A percentile compares a stretch with the other conserved stretches of the same genome.
phyloP scores from a whole-genome alignment of 1,140 invertebrate genomes.

The Anthonomus grandis region DNA sequence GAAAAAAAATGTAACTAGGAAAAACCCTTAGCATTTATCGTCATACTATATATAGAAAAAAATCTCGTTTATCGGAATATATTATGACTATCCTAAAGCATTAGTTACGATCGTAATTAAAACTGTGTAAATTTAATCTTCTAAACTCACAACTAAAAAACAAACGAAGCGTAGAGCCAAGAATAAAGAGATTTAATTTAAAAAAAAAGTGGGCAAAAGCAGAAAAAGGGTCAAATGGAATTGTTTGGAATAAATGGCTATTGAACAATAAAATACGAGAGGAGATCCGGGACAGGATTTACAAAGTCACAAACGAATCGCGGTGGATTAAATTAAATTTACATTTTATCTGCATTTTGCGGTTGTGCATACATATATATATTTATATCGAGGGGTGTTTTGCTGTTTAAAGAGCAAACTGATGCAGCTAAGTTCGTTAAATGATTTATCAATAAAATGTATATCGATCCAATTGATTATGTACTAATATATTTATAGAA shows the following conservation, averaged over 20 bases:
- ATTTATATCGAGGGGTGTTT: too few relatives aligned
- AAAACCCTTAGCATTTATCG: too few relatives aligned
- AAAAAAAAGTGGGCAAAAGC: background rate
- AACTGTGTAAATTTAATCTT: background rate
- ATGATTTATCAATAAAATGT: too few relatives aligned
- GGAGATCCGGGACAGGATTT: conserved; percentile 7
- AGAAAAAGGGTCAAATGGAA: conserved; percentile 4
- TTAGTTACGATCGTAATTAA: too few relatives aligned
- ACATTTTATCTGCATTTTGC: conserved; percentile 27
- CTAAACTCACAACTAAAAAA: background rate
- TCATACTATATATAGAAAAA: too few relatives aligned
- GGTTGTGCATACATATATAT: conserved; percentile 22
- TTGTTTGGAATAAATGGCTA: conserved; percentile 12
- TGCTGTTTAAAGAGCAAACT: too few relatives aligned
- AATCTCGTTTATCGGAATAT: too few relatives aligned
- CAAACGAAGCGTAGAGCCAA: background rate
- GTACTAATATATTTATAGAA: too few relatives aligned
- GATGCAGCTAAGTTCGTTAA: too few relatives aligned
- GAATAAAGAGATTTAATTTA: conserved; percentile 7
- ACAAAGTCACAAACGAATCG: conserved; percentile 17
- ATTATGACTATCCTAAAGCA: too few relatives aligned
- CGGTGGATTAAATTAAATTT: conserved; percentile 25
- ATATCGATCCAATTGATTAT: too few relatives aligned
- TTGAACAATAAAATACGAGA: conserved; percentile 20
- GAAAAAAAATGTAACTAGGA: too few relatives aligned